A percentile compares a stretch with the other conserved stretches of the same genome.
Evolutionary conservation across 2,888 invertebrate genomes (phyloP).

Genomic region (Sesia bembeciformis): DNA sequence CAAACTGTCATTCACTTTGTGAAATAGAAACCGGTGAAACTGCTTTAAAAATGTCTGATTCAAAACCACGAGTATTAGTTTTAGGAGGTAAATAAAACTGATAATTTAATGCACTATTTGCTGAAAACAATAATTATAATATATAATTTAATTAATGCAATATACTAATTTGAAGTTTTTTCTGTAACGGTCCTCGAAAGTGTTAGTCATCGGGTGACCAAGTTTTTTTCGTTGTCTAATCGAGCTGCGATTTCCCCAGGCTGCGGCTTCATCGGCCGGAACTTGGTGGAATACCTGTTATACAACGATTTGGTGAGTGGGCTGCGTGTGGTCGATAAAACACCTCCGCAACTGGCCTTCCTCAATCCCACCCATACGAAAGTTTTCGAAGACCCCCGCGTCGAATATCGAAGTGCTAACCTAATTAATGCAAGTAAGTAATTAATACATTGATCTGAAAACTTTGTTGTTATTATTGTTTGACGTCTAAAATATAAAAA

Average conservation of each 20-base stretch:
- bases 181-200: constrained; percentile 45
- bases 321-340: constrained; percentile 91
- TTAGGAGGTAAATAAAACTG: constrained; percentile 55
- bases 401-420: constrained; percentile 94
- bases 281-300: constrained; percentile 87
- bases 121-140: neutral
- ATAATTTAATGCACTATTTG: neutral
- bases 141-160: too few species aligned
- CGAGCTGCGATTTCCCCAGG: constrained; percentile 73
- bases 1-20: constrained; percentile 26
- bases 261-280: constrained; percentile 94
- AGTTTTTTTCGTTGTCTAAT: constrained; percentile 27
- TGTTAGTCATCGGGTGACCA: constrained; percentile 57
- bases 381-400: constrained; percentile 82
- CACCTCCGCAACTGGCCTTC: constrained; percentile 95
- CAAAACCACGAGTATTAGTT: constrained; percentile 61
- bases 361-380: constrained; percentile 82
- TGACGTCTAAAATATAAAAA: too few species aligned
- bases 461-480: too few species aligned
- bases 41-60: constrained; percentile 56
- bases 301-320: constrained; percentile 83
- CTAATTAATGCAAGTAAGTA: constrained; percentile 88
- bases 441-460: neutral
- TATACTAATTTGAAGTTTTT: neutral
- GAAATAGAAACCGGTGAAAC: constrained; percentile 19